Conservation (phyloP, 2,113 vertebrate genomes). For the Tetraodon nigroviridis region DNA sequence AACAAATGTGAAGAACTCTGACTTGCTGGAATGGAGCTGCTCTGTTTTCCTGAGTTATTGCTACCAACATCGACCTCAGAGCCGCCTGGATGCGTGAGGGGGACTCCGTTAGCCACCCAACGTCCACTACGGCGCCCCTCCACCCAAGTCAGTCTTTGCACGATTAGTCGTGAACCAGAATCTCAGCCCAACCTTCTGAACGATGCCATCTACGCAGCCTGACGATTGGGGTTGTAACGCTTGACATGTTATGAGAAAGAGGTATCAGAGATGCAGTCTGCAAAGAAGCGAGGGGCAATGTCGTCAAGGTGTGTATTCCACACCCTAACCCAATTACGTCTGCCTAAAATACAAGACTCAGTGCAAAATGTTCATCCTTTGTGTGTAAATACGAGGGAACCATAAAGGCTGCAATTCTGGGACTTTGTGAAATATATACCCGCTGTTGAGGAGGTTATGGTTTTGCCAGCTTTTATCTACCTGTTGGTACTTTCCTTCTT, state of each 20-base stretch:
- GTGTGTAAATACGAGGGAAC: slow-evolving; percentile 31
- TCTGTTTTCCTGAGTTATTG: slow-evolving; percentile 43
- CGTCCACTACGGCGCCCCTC: slow-evolving; percentile 20
- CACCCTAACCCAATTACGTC: slow-evolving; percentile 29
- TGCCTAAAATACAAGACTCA: slow-evolving; percentile 26
- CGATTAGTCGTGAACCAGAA: slow-evolving; percentile 6
- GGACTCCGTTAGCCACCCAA: slow-evolving; percentile 1
- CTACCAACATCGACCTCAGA: slow-evolving; percentile 22
- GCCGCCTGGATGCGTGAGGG: slow-evolving; percentile 16
- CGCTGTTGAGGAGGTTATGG: too few species aligned
- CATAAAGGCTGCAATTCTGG: slow-evolving; percentile 17
- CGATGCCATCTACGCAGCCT: not conserved
- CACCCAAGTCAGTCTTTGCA: slow-evolving; percentile 11
- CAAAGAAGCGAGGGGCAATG: slow-evolving; percentile 15
- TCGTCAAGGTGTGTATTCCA: slow-evolving; percentile 22
- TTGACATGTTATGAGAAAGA: slow-evolving; percentile 39
- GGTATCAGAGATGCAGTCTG: slow-evolving; percentile 48
- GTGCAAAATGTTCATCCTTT: slow-evolving; percentile 24
- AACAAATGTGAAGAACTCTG: slow-evolving; percentile 5
- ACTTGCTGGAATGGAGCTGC: not conserved
- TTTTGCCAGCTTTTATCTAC: too few species aligned
- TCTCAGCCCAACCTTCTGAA: not conserved
- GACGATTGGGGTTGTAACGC: slow-evolving; percentile 33
- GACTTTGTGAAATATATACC: not conserved
- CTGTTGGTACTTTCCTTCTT: too few species aligned